Conservation (phyloP, 2,113 vertebrate genomes). For the Muscicapa adusta region DNA sequence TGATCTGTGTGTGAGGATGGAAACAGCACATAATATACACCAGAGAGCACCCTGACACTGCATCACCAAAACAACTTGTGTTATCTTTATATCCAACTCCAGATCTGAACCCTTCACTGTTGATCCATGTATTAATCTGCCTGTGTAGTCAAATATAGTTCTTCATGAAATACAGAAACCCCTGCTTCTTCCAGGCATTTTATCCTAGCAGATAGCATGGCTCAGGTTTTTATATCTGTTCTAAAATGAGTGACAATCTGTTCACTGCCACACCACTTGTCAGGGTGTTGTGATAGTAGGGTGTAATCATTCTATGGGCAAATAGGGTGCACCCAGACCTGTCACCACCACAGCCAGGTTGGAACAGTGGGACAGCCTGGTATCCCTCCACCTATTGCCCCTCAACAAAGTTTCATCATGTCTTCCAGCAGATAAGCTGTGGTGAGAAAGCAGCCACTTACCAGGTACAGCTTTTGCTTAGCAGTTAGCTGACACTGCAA, state of each 20-base stretch:
- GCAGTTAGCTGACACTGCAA: neutral
- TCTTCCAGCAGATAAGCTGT: neutral
- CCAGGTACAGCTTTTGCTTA: neutral
- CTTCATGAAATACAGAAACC: neutral
- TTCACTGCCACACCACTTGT: neutral
- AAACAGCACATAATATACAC: neutral
- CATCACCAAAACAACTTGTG: neutral
- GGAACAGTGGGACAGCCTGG: neutral
- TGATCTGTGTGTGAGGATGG: neutral
- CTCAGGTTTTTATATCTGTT: neutral
- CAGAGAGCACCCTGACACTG: neutral
- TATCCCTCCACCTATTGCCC: neutral
- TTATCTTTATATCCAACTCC: neutral
- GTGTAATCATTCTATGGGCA: neutral
- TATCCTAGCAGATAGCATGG: neutral
- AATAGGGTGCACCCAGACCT: neutral
- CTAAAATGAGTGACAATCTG: neutral
- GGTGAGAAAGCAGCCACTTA: neutral
- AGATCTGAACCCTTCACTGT: neutral
- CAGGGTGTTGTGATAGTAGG: neutral
- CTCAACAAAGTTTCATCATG: neutral
- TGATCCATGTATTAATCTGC: neutral
- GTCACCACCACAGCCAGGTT: fast-evolving
- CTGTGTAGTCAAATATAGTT: neutral
- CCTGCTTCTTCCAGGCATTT: neutral